Base-by-base conservation (phyloP, 2,797 vertebrate species). In the Malacoraja senta region DNA sequence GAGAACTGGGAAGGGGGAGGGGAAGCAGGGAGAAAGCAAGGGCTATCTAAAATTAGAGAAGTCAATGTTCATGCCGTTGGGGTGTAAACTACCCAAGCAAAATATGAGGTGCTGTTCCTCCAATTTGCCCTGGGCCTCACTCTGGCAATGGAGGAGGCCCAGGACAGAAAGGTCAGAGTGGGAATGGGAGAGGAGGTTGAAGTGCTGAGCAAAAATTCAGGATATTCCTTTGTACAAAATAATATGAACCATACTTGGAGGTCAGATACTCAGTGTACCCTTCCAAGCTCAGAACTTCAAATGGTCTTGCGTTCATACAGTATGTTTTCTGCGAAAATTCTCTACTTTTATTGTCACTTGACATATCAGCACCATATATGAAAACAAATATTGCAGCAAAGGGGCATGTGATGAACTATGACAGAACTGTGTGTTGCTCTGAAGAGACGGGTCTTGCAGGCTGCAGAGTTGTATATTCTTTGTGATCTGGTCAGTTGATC, bases 211-310 rank as follows among this genome's bases (percentile, higher is more conserved):
- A 53, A 53, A 53, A 53, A 6, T 53, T 6, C 44, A 53, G 44
- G 3, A 53, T 53, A 53, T 53, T 53, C 44, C 44, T 88, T 88
- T 88, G 65, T 68, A 35, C 84, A 88, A 65, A 88, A 68, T 88
- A 88, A 88, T 88, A 35, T 68, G n/a, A 68, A 68, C 63, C 84
- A 88, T 88, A 68, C 83, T 88, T 88, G 84, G 63, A 88, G 84
- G 29, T 88, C 84, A 88, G n/a, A 65, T 88, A 88, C 84, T 68
- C 84, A 35, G 84, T 68, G 61, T n/a, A 88, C 32, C 35, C 84
- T 68, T 88, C 15, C 29, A 63, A 88, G 61, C 84, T 68, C n/a
- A 68, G 84, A 88, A 68, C 84, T 63, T 68, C 84, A 88, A 88
- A 88, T 63, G 35, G 32, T 68, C n/a, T 88, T 88, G n/a, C n/a